Percentiles rank a stretch among this genome's conserved stretches.
Conservation (phyloP, 1,140 invertebrate genomes). For the Neodiprion lecontei region DNA sequence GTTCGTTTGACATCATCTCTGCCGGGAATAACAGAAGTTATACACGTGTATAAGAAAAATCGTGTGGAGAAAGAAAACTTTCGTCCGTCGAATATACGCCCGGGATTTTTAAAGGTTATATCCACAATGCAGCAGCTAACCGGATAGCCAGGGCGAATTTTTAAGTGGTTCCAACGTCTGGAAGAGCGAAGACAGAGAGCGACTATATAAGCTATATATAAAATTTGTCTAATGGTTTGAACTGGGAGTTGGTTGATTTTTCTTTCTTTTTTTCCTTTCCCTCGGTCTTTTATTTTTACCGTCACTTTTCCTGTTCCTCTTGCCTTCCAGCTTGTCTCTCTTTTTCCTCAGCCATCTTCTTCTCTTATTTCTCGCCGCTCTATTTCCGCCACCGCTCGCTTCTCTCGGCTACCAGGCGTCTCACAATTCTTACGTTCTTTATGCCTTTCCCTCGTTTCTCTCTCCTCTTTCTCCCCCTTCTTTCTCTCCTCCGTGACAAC, state of each 20-base stretch:
- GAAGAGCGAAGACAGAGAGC: not conserved
- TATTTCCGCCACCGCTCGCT: slow-evolving; percentile 12
- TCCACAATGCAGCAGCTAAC: too few relatives aligned
- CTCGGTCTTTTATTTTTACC: slow-evolving; percentile 15
- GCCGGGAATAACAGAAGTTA: too few relatives aligned
- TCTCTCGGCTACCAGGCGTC: slow-evolving; percentile 16
- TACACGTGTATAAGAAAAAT: not conserved
- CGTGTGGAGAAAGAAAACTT: not conserved
- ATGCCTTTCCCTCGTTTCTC: slow-evolving; percentile 18
- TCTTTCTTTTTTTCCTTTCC: slow-evolving; percentile 12
- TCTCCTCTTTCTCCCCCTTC: slow-evolving; percentile 22
- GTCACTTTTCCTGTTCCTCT: slow-evolving; percentile 4
- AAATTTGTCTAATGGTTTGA: slow-evolving; percentile 57
- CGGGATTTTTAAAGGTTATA: too few relatives aligned
- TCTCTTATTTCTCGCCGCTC: slow-evolving; percentile 18
- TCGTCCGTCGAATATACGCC: not conserved
- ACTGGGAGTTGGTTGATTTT: slow-evolving; percentile 24
- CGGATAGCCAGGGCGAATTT: not conserved
- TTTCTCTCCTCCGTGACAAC: not conserved
- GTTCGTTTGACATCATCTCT: too few relatives aligned
- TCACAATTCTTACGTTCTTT: not conserved
- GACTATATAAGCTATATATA: slow-evolving; percentile 43
- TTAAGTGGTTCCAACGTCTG: slow-evolving; percentile 1
- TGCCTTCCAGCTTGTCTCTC: slow-evolving; percentile 25
- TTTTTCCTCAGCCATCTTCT: slow-evolving; percentile 22